Conservation (phyloP, 2,888 invertebrate species). For the Drosophila barbarae region DNA sequence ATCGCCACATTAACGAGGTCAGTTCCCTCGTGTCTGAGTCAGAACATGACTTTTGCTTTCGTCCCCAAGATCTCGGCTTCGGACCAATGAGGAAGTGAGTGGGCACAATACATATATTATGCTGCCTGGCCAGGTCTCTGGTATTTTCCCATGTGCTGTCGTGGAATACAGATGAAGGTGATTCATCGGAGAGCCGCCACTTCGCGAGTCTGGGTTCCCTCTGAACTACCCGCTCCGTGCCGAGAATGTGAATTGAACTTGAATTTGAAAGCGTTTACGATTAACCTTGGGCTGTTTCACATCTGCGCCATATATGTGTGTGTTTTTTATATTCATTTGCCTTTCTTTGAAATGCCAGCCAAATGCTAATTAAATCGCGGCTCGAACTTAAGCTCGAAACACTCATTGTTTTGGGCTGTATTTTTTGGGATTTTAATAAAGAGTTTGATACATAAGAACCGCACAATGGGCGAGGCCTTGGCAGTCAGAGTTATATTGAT, state of each 20-base stretch:
- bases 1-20: slow-evolving; percentile 39
- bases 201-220: slow-evolving; percentile 2
- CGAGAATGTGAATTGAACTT: slow-evolving; percentile 68
- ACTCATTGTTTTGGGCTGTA: slow-evolving; percentile 47
- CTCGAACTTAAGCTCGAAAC: slow-evolving; percentile 42
- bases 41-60: slow-evolving; percentile 41
- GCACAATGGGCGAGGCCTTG: slow-evolving; percentile 64
- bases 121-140: slow-evolving; percentile 4
- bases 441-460: slow-evolving; percentile 7
- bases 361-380: slow-evolving; percentile 62
- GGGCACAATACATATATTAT: slow-evolving; percentile 31
- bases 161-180: slow-evolving; percentile 23
- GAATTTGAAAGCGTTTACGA: slow-evolving; percentile 53
- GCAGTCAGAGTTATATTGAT: slow-evolving; percentile 40
- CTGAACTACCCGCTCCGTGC: slow-evolving; percentile 14
- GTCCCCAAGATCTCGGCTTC: slow-evolving; percentile 19
- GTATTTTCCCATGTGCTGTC: slow-evolving; percentile 35
- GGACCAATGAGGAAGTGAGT: slow-evolving; percentile 39
- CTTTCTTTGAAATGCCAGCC: slow-evolving; percentile 45
- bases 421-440: slow-evolving; percentile 3
- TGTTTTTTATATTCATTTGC: slow-evolving; percentile 42
- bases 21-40: slow-evolving; percentile 39
- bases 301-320: slow-evolving; percentile 19
- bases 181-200: slow-evolving; percentile 15
- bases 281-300: slow-evolving; percentile 51